Conservation (phyloP, 1,140 invertebrate genomes). For the Drosophila bifasciata region DNA sequence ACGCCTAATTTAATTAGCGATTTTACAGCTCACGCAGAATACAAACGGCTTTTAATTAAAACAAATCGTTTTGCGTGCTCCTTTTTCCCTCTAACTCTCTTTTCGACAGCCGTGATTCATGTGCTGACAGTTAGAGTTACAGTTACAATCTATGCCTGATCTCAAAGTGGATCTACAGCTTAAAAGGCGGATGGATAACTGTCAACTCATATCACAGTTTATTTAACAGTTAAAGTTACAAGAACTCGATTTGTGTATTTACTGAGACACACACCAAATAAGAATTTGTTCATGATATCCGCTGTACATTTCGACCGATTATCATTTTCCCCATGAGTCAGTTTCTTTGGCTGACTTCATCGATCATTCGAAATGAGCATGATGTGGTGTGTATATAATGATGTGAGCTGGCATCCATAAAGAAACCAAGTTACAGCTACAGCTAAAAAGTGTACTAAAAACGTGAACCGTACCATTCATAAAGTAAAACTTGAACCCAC, state of each 20-base stretch:
- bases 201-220: not conserved
- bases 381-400: conserved; percentile 37
- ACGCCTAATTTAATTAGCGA: conserved; percentile 72
- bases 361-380: conserved; percentile 29
- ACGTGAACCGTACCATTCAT: conserved; percentile 38
- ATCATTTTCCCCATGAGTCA: conserved; percentile 30
- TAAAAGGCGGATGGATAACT: not conserved
- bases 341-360: conserved; percentile 43
- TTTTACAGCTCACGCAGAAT: conserved; percentile 68
- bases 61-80: conserved; percentile 64
- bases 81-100: conserved; percentile 22
- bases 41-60: conserved; percentile 77
- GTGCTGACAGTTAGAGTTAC: conserved; percentile 22
- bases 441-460: not conserved
- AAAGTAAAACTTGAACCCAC: conserved; percentile 24
- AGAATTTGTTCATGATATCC: too few species aligned
- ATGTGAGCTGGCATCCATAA: conserved; percentile 21
- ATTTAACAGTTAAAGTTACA: not conserved
- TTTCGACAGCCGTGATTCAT: conserved; percentile 19
- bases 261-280: too few species aligned
- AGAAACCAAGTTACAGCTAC: not conserved
- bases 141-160: conserved; percentile 28
- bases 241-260: too few species aligned
- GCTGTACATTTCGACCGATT: not conserved
- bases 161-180: conserved; percentile 42